Percentiles rank a stretch among this genome's conserved stretches.
phyloP scores from a whole-genome alignment of 2,888 invertebrate genomes.

The Choreutis nemorana region DNA sequence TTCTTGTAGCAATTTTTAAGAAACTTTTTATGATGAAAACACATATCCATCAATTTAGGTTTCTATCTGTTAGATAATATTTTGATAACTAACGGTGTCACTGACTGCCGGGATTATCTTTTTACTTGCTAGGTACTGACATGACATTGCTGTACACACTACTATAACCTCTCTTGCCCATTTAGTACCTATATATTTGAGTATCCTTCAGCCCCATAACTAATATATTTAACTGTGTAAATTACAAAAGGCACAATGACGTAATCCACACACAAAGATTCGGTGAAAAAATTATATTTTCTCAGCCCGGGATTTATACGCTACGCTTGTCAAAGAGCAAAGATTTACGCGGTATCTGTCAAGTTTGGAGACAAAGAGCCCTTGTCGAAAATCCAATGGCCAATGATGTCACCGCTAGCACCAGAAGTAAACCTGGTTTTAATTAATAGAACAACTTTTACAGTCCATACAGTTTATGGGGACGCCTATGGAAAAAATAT shows the following conservation, averaged over 20 bases:
- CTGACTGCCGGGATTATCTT: too few species aligned
- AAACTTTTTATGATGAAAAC: too few species aligned
- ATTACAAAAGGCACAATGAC: constrained; percentile 15
- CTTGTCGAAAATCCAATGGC: constrained; percentile 39
- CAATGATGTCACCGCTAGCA: constrained; percentile 48
- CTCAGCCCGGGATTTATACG: constrained; percentile 36
- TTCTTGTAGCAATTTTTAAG: too few species aligned
- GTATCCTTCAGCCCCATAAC: too few species aligned
- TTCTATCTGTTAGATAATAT: too few species aligned
- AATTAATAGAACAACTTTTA: constrained; percentile 52
- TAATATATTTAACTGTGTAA: neutral
- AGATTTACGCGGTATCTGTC: constrained; percentile 53
- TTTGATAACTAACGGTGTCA: too few species aligned
- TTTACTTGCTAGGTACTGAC: too few species aligned
- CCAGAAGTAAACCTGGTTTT: constrained; percentile 19
- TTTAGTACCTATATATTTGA: too few species aligned
- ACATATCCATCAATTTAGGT: too few species aligned
- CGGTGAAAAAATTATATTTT: constrained; percentile 43
- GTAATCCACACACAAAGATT: constrained; percentile 28
- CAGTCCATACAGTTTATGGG: constrained; percentile 35
- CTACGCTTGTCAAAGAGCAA: constrained; percentile 41
- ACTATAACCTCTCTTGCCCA: too few species aligned
- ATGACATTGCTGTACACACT: too few species aligned
- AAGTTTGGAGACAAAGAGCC: constrained; percentile 48
- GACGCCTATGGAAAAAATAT: too few species aligned